Evolutionary conservation across 2,888 invertebrate genomes (phyloP).

Genomic region (Melieria omissa): DNA sequence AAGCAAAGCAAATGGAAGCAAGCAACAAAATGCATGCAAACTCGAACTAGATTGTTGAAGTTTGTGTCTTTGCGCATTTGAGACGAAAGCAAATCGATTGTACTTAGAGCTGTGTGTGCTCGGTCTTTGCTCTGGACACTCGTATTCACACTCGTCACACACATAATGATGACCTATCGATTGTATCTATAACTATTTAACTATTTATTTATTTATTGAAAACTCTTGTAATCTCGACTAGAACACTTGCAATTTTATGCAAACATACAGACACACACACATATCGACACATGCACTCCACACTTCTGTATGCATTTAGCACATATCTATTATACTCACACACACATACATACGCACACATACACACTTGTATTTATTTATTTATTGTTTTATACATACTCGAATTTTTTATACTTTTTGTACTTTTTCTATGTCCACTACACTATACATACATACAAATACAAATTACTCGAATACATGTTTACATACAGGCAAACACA

Average conservation of each 20-base stretch:
- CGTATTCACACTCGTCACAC: too few relatives aligned
- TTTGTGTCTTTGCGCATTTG: too few relatives aligned
- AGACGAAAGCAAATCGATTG: too few relatives aligned
- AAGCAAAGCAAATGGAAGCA: too few relatives aligned
- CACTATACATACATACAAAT: too few relatives aligned
- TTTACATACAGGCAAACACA: too few relatives aligned
- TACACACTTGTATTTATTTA: constrained; percentile 17
- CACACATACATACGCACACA: constrained; percentile 2
- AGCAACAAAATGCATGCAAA: too few relatives aligned
- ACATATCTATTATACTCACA: not conserved
- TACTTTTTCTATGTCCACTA: not conserved
- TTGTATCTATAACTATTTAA: constrained; percentile 3
- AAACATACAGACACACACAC: not conserved
- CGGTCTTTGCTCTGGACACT: too few relatives aligned
- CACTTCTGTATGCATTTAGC: not conserved
- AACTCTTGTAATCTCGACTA: not conserved
- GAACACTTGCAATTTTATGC: not conserved
- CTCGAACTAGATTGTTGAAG: too few relatives aligned
- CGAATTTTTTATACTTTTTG: not conserved
- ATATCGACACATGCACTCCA: not conserved
- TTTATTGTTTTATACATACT: constrained; percentile 10
- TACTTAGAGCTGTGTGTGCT: too few relatives aligned
- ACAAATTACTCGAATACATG: too few relatives aligned
- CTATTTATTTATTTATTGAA: constrained; percentile 22
- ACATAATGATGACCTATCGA: not conserved